phyloP scores from a whole-genome alignment of 2,113 vertebrate species.

The Lagopus leucura region DNA sequence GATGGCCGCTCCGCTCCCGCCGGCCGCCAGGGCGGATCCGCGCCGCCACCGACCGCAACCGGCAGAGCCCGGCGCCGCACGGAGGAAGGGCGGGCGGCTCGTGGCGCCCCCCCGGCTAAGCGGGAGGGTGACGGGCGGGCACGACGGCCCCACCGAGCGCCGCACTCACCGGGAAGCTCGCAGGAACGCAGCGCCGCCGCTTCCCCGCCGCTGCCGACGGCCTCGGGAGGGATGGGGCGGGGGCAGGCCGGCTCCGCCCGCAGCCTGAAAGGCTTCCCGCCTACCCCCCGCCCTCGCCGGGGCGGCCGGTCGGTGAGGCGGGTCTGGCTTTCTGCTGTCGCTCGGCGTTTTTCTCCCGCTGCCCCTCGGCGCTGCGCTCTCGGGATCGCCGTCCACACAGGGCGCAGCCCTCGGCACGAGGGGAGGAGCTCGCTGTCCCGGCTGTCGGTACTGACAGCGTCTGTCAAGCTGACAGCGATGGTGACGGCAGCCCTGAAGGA shows the following conservation, averaged over 20 bases:
- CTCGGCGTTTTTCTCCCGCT: not conserved
- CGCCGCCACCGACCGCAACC: no score
- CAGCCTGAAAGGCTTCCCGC: not conserved
- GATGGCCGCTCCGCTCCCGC: not conserved
- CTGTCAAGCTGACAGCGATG: not conserved
- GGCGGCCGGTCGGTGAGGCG: accelerated
- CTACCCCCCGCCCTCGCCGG: no score
- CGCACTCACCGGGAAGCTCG: not conserved
- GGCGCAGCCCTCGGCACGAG: not conserved
- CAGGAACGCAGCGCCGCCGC: not conserved
- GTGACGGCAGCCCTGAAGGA: not conserved
- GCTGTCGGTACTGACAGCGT: not conserved
- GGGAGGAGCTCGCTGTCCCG: not conserved
- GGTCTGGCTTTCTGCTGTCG: accelerated
- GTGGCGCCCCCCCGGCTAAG: no score
- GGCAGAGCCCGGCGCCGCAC: no score
- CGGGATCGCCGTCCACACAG: no score
- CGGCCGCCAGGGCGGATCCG: not conserved
- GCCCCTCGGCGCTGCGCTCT: not conserved
- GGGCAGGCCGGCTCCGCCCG: not conserved
- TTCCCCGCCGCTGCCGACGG: not conserved
- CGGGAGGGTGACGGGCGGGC: not conserved
- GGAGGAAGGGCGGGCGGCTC: no score
- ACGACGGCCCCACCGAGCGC: not conserved
- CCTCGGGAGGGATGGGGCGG: not conserved